A percentile compares a stretch with the other conserved stretches of the same genome.
These are phyloP conservation scores for Tetragonisca angustula DNA, from an alignment of 2,888 invertebrate species.

Conservation along the genomic window DNA sequence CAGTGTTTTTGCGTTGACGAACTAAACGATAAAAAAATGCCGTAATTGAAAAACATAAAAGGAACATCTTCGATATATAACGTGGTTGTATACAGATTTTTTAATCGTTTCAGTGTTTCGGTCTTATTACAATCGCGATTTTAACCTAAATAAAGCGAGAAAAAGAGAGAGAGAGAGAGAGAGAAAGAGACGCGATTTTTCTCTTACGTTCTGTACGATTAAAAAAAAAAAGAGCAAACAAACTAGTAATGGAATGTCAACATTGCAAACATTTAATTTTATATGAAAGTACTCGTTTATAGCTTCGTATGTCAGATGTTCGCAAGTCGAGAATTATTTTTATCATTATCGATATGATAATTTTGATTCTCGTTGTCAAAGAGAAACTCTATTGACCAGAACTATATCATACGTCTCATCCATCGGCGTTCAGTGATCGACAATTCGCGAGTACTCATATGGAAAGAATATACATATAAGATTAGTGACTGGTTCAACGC, in stretches of 20 bases:
- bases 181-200: conserved; percentile 45
- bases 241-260: conserved; percentile 71
- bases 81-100: conserved; percentile 46
- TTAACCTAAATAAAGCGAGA: conserved; percentile 4
- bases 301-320: conserved; percentile 33
- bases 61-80: conserved; percentile 42
- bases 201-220: conserved; percentile 47
- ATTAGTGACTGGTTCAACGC: conserved; percentile 27
- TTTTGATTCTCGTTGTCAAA: conserved; percentile 39
- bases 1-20: conserved; percentile 57
- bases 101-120: conserved; percentile 53
- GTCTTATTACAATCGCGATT: conserved; percentile 42
- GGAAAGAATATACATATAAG: conserved; percentile 6
- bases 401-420: conserved; percentile 38
- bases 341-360: conserved; percentile 40
- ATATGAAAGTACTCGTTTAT: conserved; percentile 45
- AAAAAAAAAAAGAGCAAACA: conserved; percentile 13
- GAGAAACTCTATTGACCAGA: conserved; percentile 28
- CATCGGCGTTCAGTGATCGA: conserved; percentile 35
- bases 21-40: conserved; percentile 31
- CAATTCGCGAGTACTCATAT: conserved; percentile 20
- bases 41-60: conserved; percentile 38
- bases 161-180: conserved; percentile 17
- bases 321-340: conserved; percentile 22
- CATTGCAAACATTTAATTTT: conserved; percentile 51